Conservation (phyloP, 2,888 invertebrate species). For the Drosophila diplacantha region DNA sequence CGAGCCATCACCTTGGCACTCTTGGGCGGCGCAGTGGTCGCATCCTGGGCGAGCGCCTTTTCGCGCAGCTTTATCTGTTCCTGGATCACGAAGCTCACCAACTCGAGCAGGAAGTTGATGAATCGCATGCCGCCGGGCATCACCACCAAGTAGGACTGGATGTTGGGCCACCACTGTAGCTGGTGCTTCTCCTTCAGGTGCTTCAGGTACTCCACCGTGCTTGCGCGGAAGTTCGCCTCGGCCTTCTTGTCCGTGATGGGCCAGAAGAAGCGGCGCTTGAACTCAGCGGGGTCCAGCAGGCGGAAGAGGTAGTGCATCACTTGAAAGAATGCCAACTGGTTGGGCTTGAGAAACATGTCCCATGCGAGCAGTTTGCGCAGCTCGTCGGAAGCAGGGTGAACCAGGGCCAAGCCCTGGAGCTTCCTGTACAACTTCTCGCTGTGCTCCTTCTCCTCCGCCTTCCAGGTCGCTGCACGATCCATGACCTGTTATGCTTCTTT, state of each 20-base stretch:
- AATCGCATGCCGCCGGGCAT: constrained; percentile 78
- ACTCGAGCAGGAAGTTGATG: constrained; percentile 73
- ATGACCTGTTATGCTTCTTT: constrained; percentile 37
- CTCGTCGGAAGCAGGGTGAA: constrained; percentile 71
- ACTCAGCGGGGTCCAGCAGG: constrained; percentile 74
- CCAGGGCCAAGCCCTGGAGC: constrained; percentile 63
- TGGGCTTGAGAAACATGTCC: constrained; percentile 77
- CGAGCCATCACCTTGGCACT: constrained; percentile 56
- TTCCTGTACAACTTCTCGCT: constrained; percentile 70
- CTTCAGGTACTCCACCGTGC: constrained; percentile 75
- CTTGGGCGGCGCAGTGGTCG: constrained; percentile 15
- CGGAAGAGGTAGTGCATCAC: constrained; percentile 76
- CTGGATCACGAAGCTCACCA: constrained; percentile 71
- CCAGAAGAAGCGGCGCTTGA: constrained; percentile 77
- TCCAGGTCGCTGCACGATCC: constrained; percentile 74
- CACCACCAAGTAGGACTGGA: constrained; percentile 76
- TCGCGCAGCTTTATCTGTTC: constrained; percentile 73
- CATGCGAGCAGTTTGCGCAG: constrained; percentile 65
- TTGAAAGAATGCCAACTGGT: constrained; percentile 75
- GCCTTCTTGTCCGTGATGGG: constrained; percentile 76
- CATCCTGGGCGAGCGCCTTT: constrained; percentile 50
- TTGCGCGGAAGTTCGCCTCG: constrained; percentile 74
- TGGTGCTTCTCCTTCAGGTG: constrained; percentile 75
- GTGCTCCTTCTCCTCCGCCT: constrained; percentile 75
- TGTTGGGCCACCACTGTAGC: constrained; percentile 73